These are phyloP conservation scores for Heliconius ismenius DNA, from an alignment of 2,888 invertebrate genomes.

Conservation along the genomic window DNA sequence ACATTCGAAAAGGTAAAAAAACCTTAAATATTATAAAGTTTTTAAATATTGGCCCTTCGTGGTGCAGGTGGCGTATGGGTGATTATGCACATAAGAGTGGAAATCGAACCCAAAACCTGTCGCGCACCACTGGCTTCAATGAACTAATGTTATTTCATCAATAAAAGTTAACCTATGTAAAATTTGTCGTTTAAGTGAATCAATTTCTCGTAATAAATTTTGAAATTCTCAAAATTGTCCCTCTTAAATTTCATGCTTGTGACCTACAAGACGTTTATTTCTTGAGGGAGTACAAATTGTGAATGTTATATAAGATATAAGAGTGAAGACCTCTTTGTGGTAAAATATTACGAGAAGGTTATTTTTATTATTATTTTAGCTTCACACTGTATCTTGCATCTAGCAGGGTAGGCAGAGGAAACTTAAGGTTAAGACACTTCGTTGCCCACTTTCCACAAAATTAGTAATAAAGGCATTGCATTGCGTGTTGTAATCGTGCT, in stretches of 20 bases:
- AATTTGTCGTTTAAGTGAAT: neutral
- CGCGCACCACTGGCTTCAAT: too few species aligned
- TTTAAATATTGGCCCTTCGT: too few species aligned
- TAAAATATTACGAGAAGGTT: neutral
- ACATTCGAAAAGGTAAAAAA: constrained; percentile 1
- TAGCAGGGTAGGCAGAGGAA: too few species aligned
- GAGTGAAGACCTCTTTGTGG: neutral
- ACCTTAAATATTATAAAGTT: neutral
- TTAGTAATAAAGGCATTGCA: too few species aligned
- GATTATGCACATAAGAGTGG: neutral
- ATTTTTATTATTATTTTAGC: too few species aligned
- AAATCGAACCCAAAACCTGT: neutral
- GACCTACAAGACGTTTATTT: constrained; percentile 1
- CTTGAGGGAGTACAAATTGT: constrained; percentile 5
- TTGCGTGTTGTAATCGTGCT: too few species aligned
- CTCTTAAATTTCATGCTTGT: neutral
- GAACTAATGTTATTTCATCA: too few species aligned
- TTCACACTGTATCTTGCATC: too few species aligned
- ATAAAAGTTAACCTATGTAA: neutral
- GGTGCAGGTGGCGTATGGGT: too few species aligned
- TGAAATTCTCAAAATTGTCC: neutral
- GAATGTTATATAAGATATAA: neutral
- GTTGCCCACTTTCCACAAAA: too few species aligned
- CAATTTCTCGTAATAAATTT: neutral
- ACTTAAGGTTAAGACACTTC: too few species aligned